phyloP scores from a whole-genome alignment of 2,888 invertebrate species.

The Oxyteleia sp. region DNA sequence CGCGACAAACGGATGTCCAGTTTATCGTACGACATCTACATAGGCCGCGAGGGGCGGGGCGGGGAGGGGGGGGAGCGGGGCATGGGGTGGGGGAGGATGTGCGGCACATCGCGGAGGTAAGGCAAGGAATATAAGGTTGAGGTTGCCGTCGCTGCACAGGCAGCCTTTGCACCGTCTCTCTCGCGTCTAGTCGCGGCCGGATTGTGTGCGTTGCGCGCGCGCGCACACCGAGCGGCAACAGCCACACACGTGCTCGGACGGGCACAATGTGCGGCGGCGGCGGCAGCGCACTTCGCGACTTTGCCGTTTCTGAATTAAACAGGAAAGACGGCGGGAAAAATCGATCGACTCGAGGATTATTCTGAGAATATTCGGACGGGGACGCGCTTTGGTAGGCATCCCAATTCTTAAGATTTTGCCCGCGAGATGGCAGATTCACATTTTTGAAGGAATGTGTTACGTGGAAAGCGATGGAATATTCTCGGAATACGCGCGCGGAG shows the following conservation, averaged over 20 bases:
- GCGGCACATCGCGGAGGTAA: constrained; percentile 45
- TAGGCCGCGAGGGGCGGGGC: constrained; percentile 1
- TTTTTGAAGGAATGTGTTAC: too few species aligned
- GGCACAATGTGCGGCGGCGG: constrained; percentile 37
- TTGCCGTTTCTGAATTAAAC: neutral
- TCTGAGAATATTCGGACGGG: neutral
- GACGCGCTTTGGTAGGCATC: too few species aligned
- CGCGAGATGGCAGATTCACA: too few species aligned
- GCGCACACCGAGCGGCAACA: constrained; percentile 1
- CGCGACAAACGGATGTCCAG: constrained; percentile 49
- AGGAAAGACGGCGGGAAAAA: neutral
- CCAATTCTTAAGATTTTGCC: too few species aligned
- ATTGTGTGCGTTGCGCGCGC: constrained; percentile 1
- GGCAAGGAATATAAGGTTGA: constrained; percentile 53
- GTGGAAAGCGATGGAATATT: too few species aligned
- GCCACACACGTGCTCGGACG: constrained; percentile 46
- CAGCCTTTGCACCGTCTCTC: constrained; percentile 40
- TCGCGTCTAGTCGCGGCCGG: constrained; percentile 43
- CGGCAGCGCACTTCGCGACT: neutral
- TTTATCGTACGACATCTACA: constrained; percentile 50
- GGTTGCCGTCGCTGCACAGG: constrained; percentile 34
- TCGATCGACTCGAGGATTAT: neutral
- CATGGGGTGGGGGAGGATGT: constrained; percentile 44
- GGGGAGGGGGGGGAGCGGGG: neutral
- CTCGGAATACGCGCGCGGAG: too few species aligned